Evolutionary conservation across 2,113 vertebrate genomes (phyloP).

Genomic region (Brachyhypopomus occidentalis): DNA sequence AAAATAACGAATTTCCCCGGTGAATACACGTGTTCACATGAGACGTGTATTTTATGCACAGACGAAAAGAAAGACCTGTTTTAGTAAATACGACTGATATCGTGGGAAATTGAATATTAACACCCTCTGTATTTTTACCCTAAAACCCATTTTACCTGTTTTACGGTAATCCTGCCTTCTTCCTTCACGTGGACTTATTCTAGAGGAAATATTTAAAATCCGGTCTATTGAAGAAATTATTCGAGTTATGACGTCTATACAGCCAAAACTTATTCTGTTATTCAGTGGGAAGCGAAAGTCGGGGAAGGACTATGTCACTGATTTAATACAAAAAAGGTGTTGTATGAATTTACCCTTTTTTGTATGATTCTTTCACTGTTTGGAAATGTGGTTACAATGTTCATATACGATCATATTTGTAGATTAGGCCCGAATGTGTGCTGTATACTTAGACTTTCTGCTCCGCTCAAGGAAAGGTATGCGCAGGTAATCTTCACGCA

Average conservation of each 20-base stretch:
- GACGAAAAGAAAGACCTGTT: neutral
- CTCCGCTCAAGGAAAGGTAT: conserved; percentile 73
- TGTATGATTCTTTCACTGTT: neutral
- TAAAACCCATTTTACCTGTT: too few relatives aligned
- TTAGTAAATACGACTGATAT: neutral
- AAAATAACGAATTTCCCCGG: neutral
- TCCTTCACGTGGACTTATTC: neutral
- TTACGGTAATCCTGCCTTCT: too few relatives aligned
- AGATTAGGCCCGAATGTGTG: conserved; percentile 68
- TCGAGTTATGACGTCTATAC: conserved; percentile 30
- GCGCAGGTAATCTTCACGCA: conserved; percentile 65
- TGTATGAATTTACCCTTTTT: neutral
- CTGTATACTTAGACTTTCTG: conserved; percentile 73
- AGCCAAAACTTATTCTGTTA: conserved; percentile 66
- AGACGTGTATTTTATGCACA: neutral
- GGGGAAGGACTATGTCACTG: conserved; percentile 76
- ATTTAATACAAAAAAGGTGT: conserved; percentile 63
- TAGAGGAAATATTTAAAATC: neutral
- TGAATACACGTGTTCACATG: neutral
- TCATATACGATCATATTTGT: neutral
- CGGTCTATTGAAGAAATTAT: neutral
- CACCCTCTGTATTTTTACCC: too few relatives aligned
- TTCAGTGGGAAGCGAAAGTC: conserved; percentile 80
- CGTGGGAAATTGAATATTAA: neutral
- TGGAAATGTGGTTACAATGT: neutral